Conservation (phyloP, 2,113 vertebrate species). For the Cheilinus undulatus region DNA sequence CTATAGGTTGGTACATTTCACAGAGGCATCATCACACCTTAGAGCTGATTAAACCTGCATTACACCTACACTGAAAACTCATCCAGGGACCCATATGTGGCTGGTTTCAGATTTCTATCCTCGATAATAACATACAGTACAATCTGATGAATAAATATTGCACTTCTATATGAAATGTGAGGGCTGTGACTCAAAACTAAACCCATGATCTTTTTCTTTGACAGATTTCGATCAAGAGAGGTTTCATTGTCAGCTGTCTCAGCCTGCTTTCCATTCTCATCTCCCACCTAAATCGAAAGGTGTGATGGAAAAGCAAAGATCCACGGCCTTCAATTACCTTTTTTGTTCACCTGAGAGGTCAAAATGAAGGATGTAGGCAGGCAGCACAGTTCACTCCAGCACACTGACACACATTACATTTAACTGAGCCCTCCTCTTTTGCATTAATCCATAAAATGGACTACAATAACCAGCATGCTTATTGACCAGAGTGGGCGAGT, state of each 20-base stretch:
- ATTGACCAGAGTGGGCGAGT: conserved; percentile 57
- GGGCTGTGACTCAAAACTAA: neutral
- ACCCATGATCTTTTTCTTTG: conserved; percentile 16
- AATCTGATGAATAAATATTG: conserved; percentile 27
- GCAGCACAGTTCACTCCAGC: conserved; percentile 44
- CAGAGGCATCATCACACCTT: conserved; percentile 35
- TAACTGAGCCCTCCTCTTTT: conserved; percentile 11
- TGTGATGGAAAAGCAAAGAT: conserved; percentile 42
- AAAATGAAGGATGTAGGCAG: conserved; percentile 63
- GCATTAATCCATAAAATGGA: conserved; percentile 68
- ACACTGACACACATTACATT: conserved; percentile 56
- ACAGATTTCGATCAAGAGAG: conserved; percentile 28
- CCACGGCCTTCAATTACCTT: conserved; percentile 50
- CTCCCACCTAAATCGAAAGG: conserved; percentile 40
- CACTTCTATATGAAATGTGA: neutral
- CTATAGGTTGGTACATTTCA: conserved; percentile 33
- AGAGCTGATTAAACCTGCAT: conserved; percentile 35
- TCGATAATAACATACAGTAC: neutral
- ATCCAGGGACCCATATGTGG: conserved; percentile 9
- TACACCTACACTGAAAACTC: conserved; percentile 40
- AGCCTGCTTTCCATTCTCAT: conserved; percentile 24
- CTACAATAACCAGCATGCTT: conserved; percentile 65
- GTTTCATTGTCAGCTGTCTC: conserved; percentile 31
- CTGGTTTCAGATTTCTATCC: conserved; percentile 16
- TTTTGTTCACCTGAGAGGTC: conserved; percentile 66